Evolutionary conservation across 2,888 invertebrate species (phyloP).

Genomic region (Patella depressa): DNA sequence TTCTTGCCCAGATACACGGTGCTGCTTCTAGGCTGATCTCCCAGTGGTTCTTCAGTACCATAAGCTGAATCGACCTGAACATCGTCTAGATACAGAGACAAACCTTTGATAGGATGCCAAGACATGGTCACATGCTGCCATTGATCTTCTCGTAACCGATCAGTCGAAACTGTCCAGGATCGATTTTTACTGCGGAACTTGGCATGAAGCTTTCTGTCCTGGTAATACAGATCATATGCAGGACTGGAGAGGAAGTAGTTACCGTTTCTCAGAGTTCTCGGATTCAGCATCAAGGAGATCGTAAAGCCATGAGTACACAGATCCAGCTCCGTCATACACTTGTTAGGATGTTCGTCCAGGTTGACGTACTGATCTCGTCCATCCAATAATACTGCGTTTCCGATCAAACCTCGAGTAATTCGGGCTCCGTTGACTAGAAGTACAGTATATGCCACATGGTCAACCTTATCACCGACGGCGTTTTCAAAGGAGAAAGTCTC

Average conservation of each 20-base stretch:
- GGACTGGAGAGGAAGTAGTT: constrained; percentile 61
- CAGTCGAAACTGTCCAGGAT: constrained; percentile 58
- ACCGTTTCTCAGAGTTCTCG: constrained; percentile 49
- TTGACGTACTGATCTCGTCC: constrained; percentile 60
- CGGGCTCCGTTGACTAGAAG: constrained; percentile 60
- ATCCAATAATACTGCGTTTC: constrained; percentile 57
- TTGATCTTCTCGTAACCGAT: constrained; percentile 41
- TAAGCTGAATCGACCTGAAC: constrained; percentile 39
- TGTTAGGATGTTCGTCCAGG: constrained; percentile 53
- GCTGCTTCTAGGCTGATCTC: constrained; percentile 39
- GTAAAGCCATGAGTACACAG: constrained; percentile 60
- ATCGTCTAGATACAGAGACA: constrained; percentile 60
- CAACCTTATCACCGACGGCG: constrained; percentile 48
- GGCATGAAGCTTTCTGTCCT: constrained; percentile 56
- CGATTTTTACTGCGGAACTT: constrained; percentile 48
- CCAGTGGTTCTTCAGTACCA: constrained; percentile 29
- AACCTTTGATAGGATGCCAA: constrained; percentile 64
- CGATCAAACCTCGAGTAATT: constrained; percentile 56
- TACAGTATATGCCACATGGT: constrained; percentile 60
- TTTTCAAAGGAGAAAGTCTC: constrained; percentile 67
- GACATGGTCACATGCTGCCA: constrained; percentile 67
- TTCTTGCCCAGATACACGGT: constrained; percentile 56
- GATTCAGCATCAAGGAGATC: constrained; percentile 56
- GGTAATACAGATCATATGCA: constrained; percentile 62
- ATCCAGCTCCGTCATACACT: constrained; percentile 62